phyloP scores from a whole-genome alignment of 2,797 vertebrate species.

The Anisognathus igniventris region DNA sequence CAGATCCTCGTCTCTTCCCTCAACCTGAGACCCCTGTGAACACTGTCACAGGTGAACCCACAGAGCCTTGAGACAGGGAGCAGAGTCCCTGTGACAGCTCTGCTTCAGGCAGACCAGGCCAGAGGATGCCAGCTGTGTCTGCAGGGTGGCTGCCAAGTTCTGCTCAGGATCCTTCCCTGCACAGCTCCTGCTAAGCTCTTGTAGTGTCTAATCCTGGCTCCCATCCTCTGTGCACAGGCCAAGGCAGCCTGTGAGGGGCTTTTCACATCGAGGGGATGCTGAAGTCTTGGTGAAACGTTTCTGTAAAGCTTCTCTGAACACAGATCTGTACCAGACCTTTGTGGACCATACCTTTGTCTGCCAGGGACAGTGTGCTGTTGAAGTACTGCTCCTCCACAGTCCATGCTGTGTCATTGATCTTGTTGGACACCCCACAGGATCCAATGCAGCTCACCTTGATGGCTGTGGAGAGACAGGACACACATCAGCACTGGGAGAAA shows the following conservation, averaged over 20 bases:
- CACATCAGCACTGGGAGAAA: background rate
- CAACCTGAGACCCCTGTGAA: too few species aligned
- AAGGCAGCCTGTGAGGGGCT: background rate
- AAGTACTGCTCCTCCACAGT: slow-evolving; percentile 90
- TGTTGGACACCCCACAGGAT: slow-evolving; percentile 90
- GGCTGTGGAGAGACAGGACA: slow-evolving; percentile 70
- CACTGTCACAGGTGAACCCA: background rate
- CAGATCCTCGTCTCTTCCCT: too few species aligned
- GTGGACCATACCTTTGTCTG: slow-evolving; percentile 86
- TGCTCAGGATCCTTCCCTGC: background rate
- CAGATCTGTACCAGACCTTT: background rate
- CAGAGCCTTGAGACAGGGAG: background rate
- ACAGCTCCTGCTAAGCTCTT: background rate
- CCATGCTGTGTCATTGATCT: slow-evolving; percentile 85
- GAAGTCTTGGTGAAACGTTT: background rate
- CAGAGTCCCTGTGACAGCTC: background rate
- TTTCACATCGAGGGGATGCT: background rate
- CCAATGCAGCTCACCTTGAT: slow-evolving; percentile 93
- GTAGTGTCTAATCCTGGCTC: background rate
- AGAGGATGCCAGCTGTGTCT: background rate
- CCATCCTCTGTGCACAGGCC: background rate
- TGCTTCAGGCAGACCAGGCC: background rate
- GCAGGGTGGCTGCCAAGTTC: background rate
- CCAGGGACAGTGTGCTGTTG: slow-evolving; percentile 88
- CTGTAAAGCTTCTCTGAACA: background rate